Base-by-base conservation (phyloP, 2,888 invertebrate genomes). In the Leptarthrus brevirostris region DNA sequence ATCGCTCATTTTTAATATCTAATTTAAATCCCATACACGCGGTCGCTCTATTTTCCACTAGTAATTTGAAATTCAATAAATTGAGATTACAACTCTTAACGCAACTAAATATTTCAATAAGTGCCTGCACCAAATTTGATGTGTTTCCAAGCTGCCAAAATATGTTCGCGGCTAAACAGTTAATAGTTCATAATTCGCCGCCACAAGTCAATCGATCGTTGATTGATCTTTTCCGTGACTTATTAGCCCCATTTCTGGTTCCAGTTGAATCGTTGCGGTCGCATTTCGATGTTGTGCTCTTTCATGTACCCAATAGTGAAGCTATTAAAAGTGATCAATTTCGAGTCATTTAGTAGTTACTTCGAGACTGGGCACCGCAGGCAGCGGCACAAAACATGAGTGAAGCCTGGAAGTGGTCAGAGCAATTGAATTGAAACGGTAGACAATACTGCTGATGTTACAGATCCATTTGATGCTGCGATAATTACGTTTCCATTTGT, bases 141-240 rank as follows among this genome's bases (percentile, higher is more conserved):
- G 36, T 36, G 18, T 16, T 58, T 58, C 58, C 58, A 36, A 58
- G 20, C 16, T 36, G 36, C n/a, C 36, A 58, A 4, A 56, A 34
- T 56, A 56, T 56, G 24, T 30, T 16, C 36, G 20, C n/a, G n/a
- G n/a, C n/a, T n/a, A n/a, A n/a, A n/a, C n/a, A 34, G 58, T 58
- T 36, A 58, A 36, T 58, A 4, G 20, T 18, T 18, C 20, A 58
- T 58, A 40, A 40, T 3, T 3, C 34, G 20, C 36, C 58, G 36
- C 34, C n/a, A 58, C 18, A 58, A 58, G 36, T 58, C 58, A 58
- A 58, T 58, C 58, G 58, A 58, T 58, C 58, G 58, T 58, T 36
- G 58, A 58, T 58, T 58, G 58, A 58, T 58, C 58, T 58, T 40
- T 58, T 58, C 58, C 58, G 58, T 58, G 20, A 18, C 22, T 34